phyloP scores from a whole-genome alignment of 2,113 vertebrate species.

The Leptobrachium leishanense region DNA sequence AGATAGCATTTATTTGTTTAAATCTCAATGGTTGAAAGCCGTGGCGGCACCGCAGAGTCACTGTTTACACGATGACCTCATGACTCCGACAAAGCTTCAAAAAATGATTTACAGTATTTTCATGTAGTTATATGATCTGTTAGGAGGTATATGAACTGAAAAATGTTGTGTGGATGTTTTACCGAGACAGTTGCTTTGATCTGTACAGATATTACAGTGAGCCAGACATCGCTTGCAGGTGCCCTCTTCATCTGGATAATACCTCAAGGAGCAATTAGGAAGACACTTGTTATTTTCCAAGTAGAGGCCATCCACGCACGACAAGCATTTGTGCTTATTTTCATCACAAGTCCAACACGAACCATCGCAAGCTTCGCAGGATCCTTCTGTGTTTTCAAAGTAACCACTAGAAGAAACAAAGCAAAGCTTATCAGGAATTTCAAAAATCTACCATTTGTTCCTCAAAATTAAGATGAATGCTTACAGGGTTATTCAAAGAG shows the following conservation, averaged over 20 bases:
- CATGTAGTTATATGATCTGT: no score
- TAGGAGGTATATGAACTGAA: no score
- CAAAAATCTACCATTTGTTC: no score
- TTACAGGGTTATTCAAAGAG: no score
- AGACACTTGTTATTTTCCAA: slow-evolving; percentile 63
- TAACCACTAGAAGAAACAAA: slow-evolving; percentile 69
- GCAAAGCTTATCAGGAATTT: no score
- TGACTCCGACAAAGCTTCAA: no score
- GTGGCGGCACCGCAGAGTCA: no score
- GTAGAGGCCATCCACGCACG: slow-evolving; percentile 65
- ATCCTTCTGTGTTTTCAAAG: slow-evolving; percentile 63
- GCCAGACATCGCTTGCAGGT: slow-evolving; percentile 67
- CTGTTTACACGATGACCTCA: no score
- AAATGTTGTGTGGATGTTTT: neutral
- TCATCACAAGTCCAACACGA: slow-evolving; percentile 72
- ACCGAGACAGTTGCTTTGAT: slow-evolving; percentile 67
- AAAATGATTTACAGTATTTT: no score
- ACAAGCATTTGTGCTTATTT: slow-evolving; percentile 65
- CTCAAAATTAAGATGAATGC: no score
- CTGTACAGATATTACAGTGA: slow-evolving; percentile 69
- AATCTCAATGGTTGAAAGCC: no score
- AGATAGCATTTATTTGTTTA: no score
- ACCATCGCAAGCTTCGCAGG: slow-evolving; percentile 65
- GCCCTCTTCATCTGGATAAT: slow-evolving; percentile 63
- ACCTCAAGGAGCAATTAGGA: slow-evolving; percentile 66